Conservation (phyloP, 2,888 invertebrate genomes). For the Sialis fuliginosa region DNA sequence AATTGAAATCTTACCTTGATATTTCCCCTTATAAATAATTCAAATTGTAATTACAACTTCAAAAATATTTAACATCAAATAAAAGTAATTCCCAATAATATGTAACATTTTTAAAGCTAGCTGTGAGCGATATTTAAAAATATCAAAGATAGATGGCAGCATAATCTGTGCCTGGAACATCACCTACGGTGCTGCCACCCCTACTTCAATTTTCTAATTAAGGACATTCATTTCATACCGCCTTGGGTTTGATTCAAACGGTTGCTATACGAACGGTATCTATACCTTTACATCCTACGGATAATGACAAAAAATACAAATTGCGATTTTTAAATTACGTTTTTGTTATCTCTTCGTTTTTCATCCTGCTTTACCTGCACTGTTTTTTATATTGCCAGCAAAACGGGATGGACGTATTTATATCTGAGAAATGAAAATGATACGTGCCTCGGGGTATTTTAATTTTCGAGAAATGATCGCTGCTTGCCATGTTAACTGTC, state of each 20-base stretch:
- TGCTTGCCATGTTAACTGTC: conserved; percentile 1
- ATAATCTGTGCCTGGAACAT: neutral
- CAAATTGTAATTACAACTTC: no score
- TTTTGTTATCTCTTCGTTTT: conserved; percentile 20
- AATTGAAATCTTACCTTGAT: no score
- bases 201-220: neutral
- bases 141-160: neutral
- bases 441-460: conserved; percentile 26
- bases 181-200: neutral
- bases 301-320: conserved; percentile 25
- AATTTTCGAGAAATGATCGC: conserved; percentile 26
- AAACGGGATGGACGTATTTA: neutral
- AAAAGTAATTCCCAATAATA: neutral
- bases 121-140: neutral
- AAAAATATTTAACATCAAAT: neutral
- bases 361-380: neutral
- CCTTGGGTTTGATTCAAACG: neutral
- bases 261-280: neutral
- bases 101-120: neutral
- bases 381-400: neutral
- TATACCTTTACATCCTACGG: conserved; percentile 6
- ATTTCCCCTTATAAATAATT: no score
- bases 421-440: conserved; percentile 23
- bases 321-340: conserved; percentile 27
- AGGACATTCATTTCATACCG: neutral